Conservation (phyloP, 2,888 invertebrate genomes). For the Sussaba pulchella region DNA sequence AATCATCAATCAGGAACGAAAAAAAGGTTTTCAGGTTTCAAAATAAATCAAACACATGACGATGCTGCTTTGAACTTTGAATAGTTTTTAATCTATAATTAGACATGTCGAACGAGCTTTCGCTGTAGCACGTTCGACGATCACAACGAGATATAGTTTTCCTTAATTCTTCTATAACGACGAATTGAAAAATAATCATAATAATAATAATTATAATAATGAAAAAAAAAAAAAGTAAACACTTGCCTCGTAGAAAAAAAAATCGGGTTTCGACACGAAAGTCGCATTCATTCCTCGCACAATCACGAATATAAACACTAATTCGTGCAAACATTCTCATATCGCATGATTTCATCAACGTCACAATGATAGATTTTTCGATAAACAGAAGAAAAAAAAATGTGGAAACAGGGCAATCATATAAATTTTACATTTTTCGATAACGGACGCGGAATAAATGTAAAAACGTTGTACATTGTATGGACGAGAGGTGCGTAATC, state of each 20-base stretch:
- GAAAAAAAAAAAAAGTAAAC: conserved; percentile 59
- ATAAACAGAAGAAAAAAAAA: conserved; percentile 26
- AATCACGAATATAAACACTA: conserved; percentile 58
- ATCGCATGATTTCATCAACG: conserved; percentile 22
- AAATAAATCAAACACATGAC: conserved; percentile 38
- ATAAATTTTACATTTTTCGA: conserved; percentile 12
- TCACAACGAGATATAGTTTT: conserved; percentile 81
- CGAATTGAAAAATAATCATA: conserved; percentile 63
- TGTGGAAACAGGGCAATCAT: not conserved
- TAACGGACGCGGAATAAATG: conserved; percentile 28
- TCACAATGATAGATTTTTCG: conserved; percentile 38
- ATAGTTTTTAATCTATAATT: conserved; percentile 77
- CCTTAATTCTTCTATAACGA: conserved; percentile 74
- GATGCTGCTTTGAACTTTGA: conserved; percentile 73
- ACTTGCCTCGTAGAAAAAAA: conserved; percentile 59
- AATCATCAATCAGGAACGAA: not conserved
- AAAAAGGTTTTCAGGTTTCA: conserved; percentile 11
- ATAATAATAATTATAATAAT: too few relatives aligned
- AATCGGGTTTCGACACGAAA: conserved; percentile 47
- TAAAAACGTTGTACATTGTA: conserved; percentile 6
- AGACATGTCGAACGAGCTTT: conserved; percentile 73
- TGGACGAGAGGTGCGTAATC: conserved; percentile 30
- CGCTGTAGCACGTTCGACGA: conserved; percentile 70
- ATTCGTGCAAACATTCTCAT: conserved; percentile 52
- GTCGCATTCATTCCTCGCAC: conserved; percentile 53